A percentile compares a stretch with the other conserved stretches of the same genome.
phyloP scores from a whole-genome alignment of 2,797 vertebrate species.

The Pseudochromis fuscus region DNA sequence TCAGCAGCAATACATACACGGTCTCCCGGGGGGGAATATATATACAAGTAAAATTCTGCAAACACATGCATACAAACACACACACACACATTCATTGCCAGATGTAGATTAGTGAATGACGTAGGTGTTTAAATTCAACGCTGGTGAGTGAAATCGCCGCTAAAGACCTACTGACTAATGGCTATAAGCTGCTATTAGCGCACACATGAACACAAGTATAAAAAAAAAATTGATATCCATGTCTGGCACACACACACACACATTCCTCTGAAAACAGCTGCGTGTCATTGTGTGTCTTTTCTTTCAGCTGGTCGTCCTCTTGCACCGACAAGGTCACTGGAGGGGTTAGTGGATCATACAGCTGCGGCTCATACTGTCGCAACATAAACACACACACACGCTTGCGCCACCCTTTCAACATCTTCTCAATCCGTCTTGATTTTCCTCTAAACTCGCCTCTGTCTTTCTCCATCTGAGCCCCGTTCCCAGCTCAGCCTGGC shows the following conservation, averaged over 20 bases:
- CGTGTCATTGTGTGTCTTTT: constrained; percentile 55
- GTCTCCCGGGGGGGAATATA: constrained; percentile 14
- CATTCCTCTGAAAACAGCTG: constrained; percentile 65
- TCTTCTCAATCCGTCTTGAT: constrained; percentile 26
- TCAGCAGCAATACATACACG: constrained; percentile 21
- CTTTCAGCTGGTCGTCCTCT: constrained; percentile 69
- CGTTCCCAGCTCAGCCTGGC: constrained; percentile 72
- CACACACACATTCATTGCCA: constrained; percentile 27
- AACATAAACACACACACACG: constrained; percentile 45
- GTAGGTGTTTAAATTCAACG: constrained; percentile 30
- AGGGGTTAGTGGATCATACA: constrained; percentile 73
- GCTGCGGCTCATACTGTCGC: constrained; percentile 64
- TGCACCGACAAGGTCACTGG: constrained; percentile 56
- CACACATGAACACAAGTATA: constrained; percentile 14
- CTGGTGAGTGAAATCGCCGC: constrained; percentile 48
- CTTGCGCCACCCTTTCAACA: constrained; percentile 16
- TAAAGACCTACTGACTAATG: constrained; percentile 54
- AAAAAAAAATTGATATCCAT: constrained; percentile 29
- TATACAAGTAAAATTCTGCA: background rate
- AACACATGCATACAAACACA: constrained; percentile 11
- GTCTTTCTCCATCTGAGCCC: constrained; percentile 54
- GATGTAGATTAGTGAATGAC: constrained; percentile 46
- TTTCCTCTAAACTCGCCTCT: constrained; percentile 18
- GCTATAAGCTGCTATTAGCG: constrained; percentile 37
- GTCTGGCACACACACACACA: constrained; percentile 8